Evolutionary conservation across 1,140 invertebrate species (phyloP).

Genomic region (Drosophila setifemur): DNA sequence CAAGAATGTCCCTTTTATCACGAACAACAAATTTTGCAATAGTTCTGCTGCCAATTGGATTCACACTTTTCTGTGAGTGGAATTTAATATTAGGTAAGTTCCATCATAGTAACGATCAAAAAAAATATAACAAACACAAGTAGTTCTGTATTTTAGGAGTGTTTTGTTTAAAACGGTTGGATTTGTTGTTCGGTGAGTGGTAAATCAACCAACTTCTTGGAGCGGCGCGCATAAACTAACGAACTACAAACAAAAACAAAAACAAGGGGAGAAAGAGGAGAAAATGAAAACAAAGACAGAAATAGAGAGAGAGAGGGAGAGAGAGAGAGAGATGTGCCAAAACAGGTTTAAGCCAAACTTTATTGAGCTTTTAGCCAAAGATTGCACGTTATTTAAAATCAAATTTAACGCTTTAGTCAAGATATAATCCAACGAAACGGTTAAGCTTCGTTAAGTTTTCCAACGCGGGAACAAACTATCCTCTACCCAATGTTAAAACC

Average conservation of each 20-base stretch:
- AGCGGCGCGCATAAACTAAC: slow-evolving; percentile 64
- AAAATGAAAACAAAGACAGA: slow-evolving; percentile 1
- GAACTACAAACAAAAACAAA: slow-evolving; percentile 55
- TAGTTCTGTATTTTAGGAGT: background rate
- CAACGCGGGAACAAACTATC: background rate
- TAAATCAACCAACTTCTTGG: slow-evolving; percentile 61
- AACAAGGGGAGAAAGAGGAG: slow-evolving; percentile 27
- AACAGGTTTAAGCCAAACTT: slow-evolving; percentile 18
- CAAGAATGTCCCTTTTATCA: background rate
- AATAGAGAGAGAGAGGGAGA: background rate
- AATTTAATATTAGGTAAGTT: no score
- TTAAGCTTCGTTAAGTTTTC: background rate
- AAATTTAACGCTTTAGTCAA: background rate
- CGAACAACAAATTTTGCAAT: background rate
- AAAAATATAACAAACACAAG: slow-evolving; percentile 1
- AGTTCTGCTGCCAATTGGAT: background rate
- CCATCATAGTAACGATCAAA: no score
- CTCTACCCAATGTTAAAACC: no score
- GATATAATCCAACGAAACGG: background rate
- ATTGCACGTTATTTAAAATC: background rate
- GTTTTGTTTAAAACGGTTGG: background rate
- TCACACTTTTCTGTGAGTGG: background rate
- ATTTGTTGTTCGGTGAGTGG: slow-evolving; percentile 14
- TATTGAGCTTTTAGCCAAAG: background rate
- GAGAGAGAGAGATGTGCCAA: no score